These are phyloP conservation scores for Leucosticte australis DNA, from an alignment of 2,113 vertebrate species.

Conservation along the genomic window DNA sequence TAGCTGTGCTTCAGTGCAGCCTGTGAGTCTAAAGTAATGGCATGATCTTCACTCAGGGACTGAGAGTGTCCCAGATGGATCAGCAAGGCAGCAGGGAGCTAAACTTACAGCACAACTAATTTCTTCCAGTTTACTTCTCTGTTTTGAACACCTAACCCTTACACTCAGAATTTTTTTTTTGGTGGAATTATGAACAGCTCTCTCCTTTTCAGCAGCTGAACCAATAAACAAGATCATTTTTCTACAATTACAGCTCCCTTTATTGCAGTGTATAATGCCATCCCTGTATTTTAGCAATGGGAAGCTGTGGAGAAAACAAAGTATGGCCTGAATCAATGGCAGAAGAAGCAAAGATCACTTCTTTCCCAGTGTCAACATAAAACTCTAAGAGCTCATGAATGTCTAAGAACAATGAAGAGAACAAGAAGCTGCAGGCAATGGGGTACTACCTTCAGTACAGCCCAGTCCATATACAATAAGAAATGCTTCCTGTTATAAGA, in stretches of 20 bases:
- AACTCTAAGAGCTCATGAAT: neutral
- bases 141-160: neutral
- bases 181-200: neutral
- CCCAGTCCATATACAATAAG: neutral
- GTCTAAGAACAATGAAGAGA: neutral
- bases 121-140: neutral
- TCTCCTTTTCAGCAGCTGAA: neutral
- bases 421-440: neutral
- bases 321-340: neutral
- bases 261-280: neutral
- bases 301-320: neutral
- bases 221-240: neutral
- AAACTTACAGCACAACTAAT: neutral
- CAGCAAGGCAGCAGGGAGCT: neutral
- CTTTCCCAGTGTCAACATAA: neutral
- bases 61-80: neutral
- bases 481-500: neutral
- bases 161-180: neutral
- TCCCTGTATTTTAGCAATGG: neutral
- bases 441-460: neutral
- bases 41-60: neutral
- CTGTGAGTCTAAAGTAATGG: neutral
- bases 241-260: neutral
- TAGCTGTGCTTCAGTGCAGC: slow-evolving; percentile 4
- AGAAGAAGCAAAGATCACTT: neutral